A percentile compares a stretch with the other conserved stretches of the same genome.
These are phyloP conservation scores for Callospermophilus lateralis DNA, from an alignment of 2,113 vertebrate species.

Conservation along the genomic window DNA sequence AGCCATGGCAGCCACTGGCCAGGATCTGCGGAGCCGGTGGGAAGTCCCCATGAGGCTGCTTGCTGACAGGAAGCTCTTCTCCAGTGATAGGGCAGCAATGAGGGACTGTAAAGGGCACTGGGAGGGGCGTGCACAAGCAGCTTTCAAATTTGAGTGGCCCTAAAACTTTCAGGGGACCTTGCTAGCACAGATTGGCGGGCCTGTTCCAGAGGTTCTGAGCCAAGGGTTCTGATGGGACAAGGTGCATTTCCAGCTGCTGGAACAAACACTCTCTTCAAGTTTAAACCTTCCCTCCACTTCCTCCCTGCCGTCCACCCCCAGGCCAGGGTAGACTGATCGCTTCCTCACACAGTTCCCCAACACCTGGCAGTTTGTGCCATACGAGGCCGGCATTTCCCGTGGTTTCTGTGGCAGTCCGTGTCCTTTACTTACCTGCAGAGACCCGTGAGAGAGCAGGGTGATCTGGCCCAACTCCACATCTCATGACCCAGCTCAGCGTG, in stretches of 20 bases:
- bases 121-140: rapidly evolving
- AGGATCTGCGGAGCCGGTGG: rapidly evolving
- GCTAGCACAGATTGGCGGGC: neutral
- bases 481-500: neutral
- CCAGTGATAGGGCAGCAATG: neutral
- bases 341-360: neutral
- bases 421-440: neutral
- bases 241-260: neutral
- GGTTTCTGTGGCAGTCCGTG: neutral
- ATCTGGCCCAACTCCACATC: neutral
- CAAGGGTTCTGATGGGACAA: neutral
- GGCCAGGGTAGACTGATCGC: neutral
- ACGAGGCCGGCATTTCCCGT: rapidly evolving
- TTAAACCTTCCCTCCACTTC: neutral
- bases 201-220: neutral
- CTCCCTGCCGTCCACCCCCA: neutral
- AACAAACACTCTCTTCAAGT: neutral
- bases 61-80: neutral
- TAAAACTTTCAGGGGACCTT: neutral
- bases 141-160: neutral
- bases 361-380: neutral
- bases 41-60: neutral
- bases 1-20: neutral
- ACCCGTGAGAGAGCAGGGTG: neutral
- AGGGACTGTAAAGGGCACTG: neutral